Percentiles rank a stretch among this genome's conserved stretches.
phyloP scores from a whole-genome alignment of 2,888 invertebrate genomes.

The Lathronympha strigana region DNA sequence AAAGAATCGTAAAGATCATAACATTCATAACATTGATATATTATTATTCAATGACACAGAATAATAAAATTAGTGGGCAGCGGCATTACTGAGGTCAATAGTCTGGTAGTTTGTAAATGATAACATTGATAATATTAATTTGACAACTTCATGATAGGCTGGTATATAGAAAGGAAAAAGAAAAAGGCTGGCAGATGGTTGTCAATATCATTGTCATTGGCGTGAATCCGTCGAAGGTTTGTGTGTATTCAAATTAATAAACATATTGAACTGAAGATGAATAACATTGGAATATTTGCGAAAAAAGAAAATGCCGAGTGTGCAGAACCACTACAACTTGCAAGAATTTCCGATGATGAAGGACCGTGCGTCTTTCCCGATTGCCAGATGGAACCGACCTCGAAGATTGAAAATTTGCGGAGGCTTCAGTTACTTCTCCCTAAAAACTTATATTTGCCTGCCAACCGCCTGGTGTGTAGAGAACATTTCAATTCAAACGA shows the following conservation, averaged over 20 bases:
- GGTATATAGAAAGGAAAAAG: background rate
- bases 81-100: too few species aligned
- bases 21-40: too few species aligned
- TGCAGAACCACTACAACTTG: slow-evolving; percentile 2
- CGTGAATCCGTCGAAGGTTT: background rate
- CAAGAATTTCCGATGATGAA: slow-evolving; percentile 19
- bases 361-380: slow-evolving; percentile 11
- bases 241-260: background rate
- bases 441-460: slow-evolving; percentile 21
- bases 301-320: background rate
- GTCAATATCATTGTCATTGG: background rate
- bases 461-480: slow-evolving; percentile 16
- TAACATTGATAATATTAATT: background rate
- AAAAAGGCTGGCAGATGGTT: background rate
- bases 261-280: background rate
- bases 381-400: slow-evolving; percentile 14
- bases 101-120: background rate
- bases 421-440: slow-evolving; percentile 24
- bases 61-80: too few species aligned
- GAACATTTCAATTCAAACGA: slow-evolving; percentile 19
- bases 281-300: background rate
- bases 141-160: background rate
- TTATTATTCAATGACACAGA: too few species aligned
- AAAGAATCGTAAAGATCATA: too few species aligned
- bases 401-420: slow-evolving; percentile 19